Conservation (phyloP, 2,797 vertebrate species). For the Heterohyrax brucei region DNA sequence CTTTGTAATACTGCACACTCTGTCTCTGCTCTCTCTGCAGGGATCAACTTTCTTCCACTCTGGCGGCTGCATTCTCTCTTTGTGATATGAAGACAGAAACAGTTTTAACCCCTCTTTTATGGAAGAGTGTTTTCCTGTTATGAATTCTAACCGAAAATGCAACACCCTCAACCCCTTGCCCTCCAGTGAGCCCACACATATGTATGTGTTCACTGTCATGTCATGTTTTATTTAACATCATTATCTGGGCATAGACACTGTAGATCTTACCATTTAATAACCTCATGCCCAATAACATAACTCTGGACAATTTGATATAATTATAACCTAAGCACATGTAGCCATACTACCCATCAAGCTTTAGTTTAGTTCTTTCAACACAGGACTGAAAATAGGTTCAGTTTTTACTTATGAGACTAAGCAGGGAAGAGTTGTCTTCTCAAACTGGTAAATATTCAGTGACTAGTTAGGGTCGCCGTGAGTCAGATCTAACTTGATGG, state of each 20-base stretch:
- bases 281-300: background rate
- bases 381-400: background rate
- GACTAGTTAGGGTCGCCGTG: background rate
- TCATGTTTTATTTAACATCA: constrained; percentile 11
- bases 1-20: background rate
- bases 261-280: background rate
- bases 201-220: background rate
- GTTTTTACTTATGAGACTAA: constrained; percentile 3
- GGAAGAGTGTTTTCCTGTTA: background rate
- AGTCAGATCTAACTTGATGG: no score
- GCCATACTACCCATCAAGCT: background rate
- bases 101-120: background rate
- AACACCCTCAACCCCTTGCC: background rate
- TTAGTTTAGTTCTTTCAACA: constrained; percentile 49
- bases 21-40: constrained; percentile 6
- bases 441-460: constrained; percentile 32
- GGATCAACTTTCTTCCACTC: background rate
- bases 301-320: background rate
- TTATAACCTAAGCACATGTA: background rate
- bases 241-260: background rate
- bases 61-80: constrained; percentile 11
- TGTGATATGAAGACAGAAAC: background rate
- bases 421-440: background rate
- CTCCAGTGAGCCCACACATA: background rate
- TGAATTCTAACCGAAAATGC: background rate